A percentile compares a stretch with the other conserved stretches of the same genome.
These are phyloP conservation scores for Tauraco erythrolophus DNA, from an alignment of 2,113 vertebrate genomes.

Conservation along the genomic window DNA sequence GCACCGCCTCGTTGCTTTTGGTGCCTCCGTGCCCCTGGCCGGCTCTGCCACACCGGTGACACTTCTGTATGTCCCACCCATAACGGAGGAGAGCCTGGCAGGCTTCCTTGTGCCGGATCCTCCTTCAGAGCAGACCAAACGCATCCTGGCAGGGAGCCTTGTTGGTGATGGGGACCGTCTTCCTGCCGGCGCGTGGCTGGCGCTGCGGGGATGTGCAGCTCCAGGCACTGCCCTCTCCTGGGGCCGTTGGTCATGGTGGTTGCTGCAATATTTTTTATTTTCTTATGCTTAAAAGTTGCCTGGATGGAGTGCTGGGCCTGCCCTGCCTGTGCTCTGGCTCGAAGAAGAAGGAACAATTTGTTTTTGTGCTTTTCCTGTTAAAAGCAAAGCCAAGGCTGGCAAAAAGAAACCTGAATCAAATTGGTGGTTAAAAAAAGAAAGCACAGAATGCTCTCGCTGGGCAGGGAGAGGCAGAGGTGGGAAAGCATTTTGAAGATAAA, in stretches of 20 bases:
- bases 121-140: neutral
- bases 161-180: neutral
- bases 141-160: neutral
- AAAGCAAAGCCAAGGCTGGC: slow-evolving; percentile 12
- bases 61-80: neutral
- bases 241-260: neutral
- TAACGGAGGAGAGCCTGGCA: neutral
- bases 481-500: slow-evolving; percentile 2
- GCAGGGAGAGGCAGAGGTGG: slow-evolving; percentile 21
- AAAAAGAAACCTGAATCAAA: neutral
- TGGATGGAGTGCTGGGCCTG: neutral
- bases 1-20: no score
- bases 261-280: neutral
- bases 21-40: neutral
- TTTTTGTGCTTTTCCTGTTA: neutral
- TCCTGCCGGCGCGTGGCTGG: neutral
- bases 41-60: rapidly evolving
- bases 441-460: neutral
- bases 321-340: neutral
- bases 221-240: neutral
- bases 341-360: slow-evolving; percentile 20
- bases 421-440: neutral
- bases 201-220: neutral
- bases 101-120: neutral
- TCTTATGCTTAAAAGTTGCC: neutral